Conservation (phyloP, 2,888 invertebrate species). For the Drosophila quinaria region DNA sequence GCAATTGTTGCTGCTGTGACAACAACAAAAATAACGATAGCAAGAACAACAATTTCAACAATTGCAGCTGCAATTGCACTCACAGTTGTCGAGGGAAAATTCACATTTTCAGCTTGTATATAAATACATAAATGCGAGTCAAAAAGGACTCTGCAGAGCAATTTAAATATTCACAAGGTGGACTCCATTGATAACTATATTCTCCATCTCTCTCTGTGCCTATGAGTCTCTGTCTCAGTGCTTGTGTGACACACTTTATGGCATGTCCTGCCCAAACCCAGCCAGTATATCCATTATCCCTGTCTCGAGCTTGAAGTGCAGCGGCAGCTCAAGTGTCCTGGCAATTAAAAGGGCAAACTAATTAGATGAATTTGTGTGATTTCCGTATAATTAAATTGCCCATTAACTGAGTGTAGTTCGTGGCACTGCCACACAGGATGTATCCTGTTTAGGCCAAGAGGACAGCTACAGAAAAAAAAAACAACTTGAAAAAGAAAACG, state of each 20-base stretch:
- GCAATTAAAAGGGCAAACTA: slow-evolving; percentile 81
- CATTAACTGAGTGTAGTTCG: slow-evolving; percentile 65
- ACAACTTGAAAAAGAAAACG: slow-evolving; percentile 19
- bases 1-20: slow-evolving; percentile 14
- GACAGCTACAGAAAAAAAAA: slow-evolving; percentile 8
- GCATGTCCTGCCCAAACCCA: slow-evolving; percentile 14
- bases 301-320: slow-evolving; percentile 26
- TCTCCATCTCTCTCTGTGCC: no score
- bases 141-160: slow-evolving; percentile 3
- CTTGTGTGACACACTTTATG: slow-evolving; percentile 52
- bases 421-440: slow-evolving; percentile 24
- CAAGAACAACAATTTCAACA: neutral
- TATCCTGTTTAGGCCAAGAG: slow-evolving; percentile 43
- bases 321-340: slow-evolving; percentile 57
- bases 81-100: slow-evolving; percentile 1
- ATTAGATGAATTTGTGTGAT: slow-evolving; percentile 82
- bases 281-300: neutral
- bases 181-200: slow-evolving; percentile 31
- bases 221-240: neutral
- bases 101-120: slow-evolving; percentile 22
- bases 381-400: slow-evolving; percentile 82
- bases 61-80: slow-evolving; percentile 11
- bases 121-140: slow-evolving; percentile 4
- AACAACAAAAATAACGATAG: neutral
- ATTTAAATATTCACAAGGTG: slow-evolving; percentile 41